phyloP scores from a whole-genome alignment of 2,888 invertebrate genomes.

The Tetragnatha montana region DNA sequence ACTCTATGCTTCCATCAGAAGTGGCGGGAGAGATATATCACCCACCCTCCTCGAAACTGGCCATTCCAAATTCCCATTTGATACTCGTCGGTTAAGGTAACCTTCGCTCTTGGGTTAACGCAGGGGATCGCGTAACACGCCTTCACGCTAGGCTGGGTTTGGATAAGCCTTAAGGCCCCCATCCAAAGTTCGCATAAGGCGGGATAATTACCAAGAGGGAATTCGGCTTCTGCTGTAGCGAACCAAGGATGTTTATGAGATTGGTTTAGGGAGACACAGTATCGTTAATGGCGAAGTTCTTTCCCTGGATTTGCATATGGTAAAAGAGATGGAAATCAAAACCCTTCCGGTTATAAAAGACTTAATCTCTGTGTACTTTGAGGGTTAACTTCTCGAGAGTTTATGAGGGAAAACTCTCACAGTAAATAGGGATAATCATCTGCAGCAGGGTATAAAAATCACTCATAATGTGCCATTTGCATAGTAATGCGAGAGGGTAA shows the following conservation, averaged over 20 bases:
- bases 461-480: not conserved
- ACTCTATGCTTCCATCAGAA: constrained; percentile 11
- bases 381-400: not conserved
- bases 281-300: not conserved
- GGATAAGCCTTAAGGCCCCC: not conserved
- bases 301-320: not conserved
- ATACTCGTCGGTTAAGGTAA: constrained; percentile 33
- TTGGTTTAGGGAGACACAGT: not conserved
- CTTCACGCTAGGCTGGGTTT: not conserved
- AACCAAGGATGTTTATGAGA: not conserved
- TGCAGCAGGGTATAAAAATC: not conserved
- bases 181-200: constrained; percentile 2
- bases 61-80: constrained; percentile 47
- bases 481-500: no score
- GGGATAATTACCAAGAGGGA: not conserved
- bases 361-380: not conserved
- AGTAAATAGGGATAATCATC: not conserved
- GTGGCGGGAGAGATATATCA: constrained; percentile 25
- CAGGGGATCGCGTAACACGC: not conserved
- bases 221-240: not conserved
- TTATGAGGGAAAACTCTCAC: not conserved
- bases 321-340: not conserved
- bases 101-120: not conserved
- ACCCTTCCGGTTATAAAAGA: not conserved
- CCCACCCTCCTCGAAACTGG: not conserved